phyloP scores from a whole-genome alignment of 2,797 vertebrate species.

The Pangasius mekongensis region DNA sequence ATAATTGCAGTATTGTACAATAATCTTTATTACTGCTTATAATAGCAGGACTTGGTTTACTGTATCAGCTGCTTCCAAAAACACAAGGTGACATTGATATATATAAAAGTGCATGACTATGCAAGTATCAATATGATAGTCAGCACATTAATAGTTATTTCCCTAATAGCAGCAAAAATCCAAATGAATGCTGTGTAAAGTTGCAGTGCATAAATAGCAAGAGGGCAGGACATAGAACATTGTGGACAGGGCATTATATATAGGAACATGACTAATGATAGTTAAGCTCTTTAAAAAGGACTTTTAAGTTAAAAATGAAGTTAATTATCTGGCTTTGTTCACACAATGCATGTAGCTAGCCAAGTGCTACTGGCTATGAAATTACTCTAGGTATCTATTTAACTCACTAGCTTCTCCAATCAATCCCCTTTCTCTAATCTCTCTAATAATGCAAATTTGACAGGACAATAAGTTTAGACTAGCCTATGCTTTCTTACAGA shows the following conservation, averaged over 20 bases:
- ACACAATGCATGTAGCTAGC: background rate
- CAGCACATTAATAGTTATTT: slow-evolving; percentile 31
- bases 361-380: background rate
- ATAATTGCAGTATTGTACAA: background rate
- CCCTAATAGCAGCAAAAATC: background rate
- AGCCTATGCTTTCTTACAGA: background rate
- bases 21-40: slow-evolving; percentile 24
- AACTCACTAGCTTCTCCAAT: background rate
- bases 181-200: slow-evolving; percentile 55
- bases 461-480: background rate
- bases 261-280: background rate
- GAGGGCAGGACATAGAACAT: slow-evolving; percentile 14
- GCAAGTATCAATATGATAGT: slow-evolving; percentile 10
- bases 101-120: slow-evolving; percentile 7
- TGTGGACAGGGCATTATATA: background rate
- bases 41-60: background rate
- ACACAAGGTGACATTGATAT: slow-evolving; percentile 3
- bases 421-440: background rate
- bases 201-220: slow-evolving; percentile 66
- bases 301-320: background rate
- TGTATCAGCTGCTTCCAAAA: slow-evolving; percentile 8
- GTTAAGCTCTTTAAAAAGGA: background rate
- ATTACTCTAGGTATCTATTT: background rate
- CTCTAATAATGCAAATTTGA: background rate
- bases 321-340: background rate